phyloP scores from a whole-genome alignment of 2,888 invertebrate genomes.

The Melolontha melolontha region DNA sequence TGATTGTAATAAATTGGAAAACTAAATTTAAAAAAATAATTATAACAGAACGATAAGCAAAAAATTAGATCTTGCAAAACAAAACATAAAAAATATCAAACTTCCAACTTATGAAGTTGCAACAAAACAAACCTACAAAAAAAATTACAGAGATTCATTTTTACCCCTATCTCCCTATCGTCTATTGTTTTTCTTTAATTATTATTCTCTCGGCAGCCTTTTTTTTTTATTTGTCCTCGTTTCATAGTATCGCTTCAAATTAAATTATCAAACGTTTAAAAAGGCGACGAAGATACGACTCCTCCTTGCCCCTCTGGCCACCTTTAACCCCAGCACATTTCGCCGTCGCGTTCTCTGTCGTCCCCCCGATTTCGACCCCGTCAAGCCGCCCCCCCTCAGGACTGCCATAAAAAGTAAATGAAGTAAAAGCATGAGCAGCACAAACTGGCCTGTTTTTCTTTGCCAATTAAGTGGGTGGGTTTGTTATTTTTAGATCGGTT shows the following conservation, averaged over 20 bases:
- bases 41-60: no score
- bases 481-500: slow-evolving; percentile 17
- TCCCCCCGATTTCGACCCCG: slow-evolving; percentile 11
- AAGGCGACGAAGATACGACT: background rate
- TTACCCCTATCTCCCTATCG: slow-evolving; percentile 31
- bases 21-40: no score
- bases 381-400: slow-evolving; percentile 1
- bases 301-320: background rate
- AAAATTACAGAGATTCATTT: background rate
- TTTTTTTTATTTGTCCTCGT: slow-evolving; percentile 10
- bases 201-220: slow-evolving; percentile 13
- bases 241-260: background rate
- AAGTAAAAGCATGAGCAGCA: background rate
- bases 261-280: slow-evolving; percentile 14
- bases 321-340: background rate
- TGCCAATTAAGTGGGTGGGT: slow-evolving; percentile 12
- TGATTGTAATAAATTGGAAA: no score
- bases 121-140: no score
- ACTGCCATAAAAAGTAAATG: background rate
- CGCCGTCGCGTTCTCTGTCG: slow-evolving; percentile 17
- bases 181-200: slow-evolving; percentile 7
- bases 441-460: slow-evolving; percentile 14
- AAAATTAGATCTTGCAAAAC: no score
- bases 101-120: no score
- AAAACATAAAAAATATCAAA: no score